phyloP scores from a whole-genome alignment of 2,888 invertebrate genomes.

The Drosophila macrospina region DNA sequence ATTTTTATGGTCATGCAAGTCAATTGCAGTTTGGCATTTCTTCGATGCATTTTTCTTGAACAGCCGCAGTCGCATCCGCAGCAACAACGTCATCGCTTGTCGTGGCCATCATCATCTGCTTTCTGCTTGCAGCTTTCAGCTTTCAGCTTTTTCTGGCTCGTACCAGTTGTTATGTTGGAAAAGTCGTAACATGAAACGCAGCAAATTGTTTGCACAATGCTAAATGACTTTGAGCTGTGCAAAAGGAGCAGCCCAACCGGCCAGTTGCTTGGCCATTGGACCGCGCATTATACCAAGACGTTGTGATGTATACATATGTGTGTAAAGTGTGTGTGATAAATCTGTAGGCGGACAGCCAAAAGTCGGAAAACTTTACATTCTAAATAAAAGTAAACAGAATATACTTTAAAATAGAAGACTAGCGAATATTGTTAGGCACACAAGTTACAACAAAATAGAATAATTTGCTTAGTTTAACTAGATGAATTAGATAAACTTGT shows the following conservation, averaged over 20 bases:
- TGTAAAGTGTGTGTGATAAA: conserved; percentile 21
- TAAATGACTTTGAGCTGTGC: conserved; percentile 55
- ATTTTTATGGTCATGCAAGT: conserved; percentile 83
- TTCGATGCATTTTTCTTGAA: conserved; percentile 67
- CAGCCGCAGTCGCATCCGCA: conserved; percentile 1
- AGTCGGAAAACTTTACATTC: conserved; percentile 14
- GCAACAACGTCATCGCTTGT: conserved; percentile 39
- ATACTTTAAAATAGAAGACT: not conserved
- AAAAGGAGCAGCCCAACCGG: conserved; percentile 35
- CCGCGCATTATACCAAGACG: conserved; percentile 4
- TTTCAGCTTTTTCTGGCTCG: conserved; percentile 34
- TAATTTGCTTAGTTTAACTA: not conserved
- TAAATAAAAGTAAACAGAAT: conserved; percentile 14
- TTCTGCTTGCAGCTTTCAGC: conserved; percentile 29
- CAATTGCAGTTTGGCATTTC: conserved; percentile 81
- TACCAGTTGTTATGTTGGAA: conserved; percentile 53
- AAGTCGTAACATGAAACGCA: conserved; percentile 76
- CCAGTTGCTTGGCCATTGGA: conserved; percentile 19
- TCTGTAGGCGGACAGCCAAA: conserved; percentile 37
- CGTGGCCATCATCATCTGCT: conserved; percentile 53
- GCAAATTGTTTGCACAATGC: conserved; percentile 74
- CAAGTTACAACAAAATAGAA: not conserved
- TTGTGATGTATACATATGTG: not conserved
- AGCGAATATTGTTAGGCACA: conserved; percentile 24
- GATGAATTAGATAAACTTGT: not conserved